Percentiles rank a stretch among this genome's conserved stretches.
These are phyloP conservation scores for Drosophila rhopaloa DNA, from an alignment of 1,140 invertebrate genomes.

Conservation along the genomic window DNA sequence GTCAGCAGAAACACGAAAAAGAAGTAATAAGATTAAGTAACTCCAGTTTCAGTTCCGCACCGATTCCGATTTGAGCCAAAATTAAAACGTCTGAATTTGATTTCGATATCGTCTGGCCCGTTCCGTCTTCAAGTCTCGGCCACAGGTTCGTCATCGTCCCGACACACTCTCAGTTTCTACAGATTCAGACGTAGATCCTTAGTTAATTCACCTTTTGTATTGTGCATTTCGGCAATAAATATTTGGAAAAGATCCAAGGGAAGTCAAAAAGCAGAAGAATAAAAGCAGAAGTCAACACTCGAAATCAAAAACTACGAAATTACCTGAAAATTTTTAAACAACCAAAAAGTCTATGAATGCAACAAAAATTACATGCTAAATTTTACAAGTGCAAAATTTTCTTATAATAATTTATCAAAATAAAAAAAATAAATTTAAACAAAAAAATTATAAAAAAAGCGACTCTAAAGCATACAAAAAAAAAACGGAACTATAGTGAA, in stretches of 20 bases:
- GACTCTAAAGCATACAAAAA: slow-evolving; percentile 14
- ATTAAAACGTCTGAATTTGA: slow-evolving; percentile 83
- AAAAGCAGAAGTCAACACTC: slow-evolving; percentile 54
- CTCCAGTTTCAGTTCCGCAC: slow-evolving; percentile 65
- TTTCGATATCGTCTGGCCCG: slow-evolving; percentile 62
- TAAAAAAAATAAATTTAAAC: slow-evolving; percentile 24
- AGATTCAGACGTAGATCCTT: slow-evolving; percentile 82
- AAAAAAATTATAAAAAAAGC: slow-evolving; percentile 39
- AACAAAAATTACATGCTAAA: slow-evolving; percentile 67
- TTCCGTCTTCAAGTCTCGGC: slow-evolving; percentile 73
- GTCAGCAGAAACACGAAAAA: slow-evolving; percentile 19
- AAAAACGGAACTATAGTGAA: slow-evolving; percentile 40
- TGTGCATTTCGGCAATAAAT: slow-evolving; percentile 68
- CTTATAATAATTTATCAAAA: slow-evolving; percentile 76
- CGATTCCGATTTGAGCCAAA: slow-evolving; percentile 79
- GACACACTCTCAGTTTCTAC: slow-evolving; percentile 69
- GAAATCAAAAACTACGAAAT: slow-evolving; percentile 78
- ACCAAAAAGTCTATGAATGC: slow-evolving; percentile 64
- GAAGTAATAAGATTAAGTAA: slow-evolving; percentile 47
- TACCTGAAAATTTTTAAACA: slow-evolving; percentile 79
- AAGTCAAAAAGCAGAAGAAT: slow-evolving; percentile 29
- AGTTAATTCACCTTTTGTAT: slow-evolving; percentile 66
- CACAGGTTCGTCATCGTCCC: slow-evolving; percentile 66
- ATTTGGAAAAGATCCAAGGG: slow-evolving; percentile 54
- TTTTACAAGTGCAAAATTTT: slow-evolving; percentile 73